A percentile compares a stretch with the other conserved stretches of the same genome.
Evolutionary conservation across 2,888 invertebrate species (phyloP).

Genomic region (Chymomyza procnemis): DNA sequence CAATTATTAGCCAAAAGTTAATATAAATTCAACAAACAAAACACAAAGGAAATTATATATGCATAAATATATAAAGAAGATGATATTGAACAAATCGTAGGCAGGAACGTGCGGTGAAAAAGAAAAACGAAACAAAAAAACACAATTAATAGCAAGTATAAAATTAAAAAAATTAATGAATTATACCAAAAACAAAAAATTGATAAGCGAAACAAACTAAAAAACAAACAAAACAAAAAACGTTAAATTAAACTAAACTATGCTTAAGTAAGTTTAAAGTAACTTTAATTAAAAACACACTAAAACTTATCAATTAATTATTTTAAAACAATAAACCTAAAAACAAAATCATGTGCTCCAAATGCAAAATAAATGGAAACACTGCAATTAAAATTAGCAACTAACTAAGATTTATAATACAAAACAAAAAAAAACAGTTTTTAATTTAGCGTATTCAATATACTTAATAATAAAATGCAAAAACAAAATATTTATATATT

Average conservation of each 20-base stretch:
- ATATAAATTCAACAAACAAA: constrained; percentile 18
- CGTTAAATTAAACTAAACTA: constrained; percentile 62
- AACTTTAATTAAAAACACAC: constrained; percentile 43
- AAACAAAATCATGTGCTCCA: constrained; percentile 16
- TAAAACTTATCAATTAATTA: constrained; percentile 46
- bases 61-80: constrained; percentile 56
- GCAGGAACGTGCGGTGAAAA: constrained; percentile 79
- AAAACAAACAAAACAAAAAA: neutral
- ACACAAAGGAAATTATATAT: constrained; percentile 53
- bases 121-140: constrained; percentile 41
- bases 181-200: constrained; percentile 59
- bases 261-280: constrained; percentile 44
- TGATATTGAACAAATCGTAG: constrained; percentile 77
- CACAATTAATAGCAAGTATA: constrained; percentile 39
- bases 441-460: constrained; percentile 13
- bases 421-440: constrained; percentile 3
- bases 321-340: constrained; percentile 18
- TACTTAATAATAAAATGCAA: neutral
- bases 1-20: constrained; percentile 38
- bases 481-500: neutral
- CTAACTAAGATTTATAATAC: neutral
- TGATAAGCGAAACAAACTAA: constrained; percentile 9
- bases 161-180: constrained; percentile 47
- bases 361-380: constrained; percentile 31
- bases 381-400: constrained; percentile 36